phyloP scores from a whole-genome alignment of 2,797 vertebrate species.

The Argya squamiceps region DNA sequence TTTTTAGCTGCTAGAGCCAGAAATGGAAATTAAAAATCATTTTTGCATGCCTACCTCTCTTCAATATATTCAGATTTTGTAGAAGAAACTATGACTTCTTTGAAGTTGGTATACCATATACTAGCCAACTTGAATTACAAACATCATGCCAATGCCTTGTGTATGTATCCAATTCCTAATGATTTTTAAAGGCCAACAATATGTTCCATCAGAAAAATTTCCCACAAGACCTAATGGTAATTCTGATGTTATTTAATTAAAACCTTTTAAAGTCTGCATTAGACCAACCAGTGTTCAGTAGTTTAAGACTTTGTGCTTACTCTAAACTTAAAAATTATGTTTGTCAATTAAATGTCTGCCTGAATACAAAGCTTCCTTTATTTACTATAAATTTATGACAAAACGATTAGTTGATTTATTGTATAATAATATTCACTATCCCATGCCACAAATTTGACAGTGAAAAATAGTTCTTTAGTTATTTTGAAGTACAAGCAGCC shows the following conservation, averaged over 20 bases:
- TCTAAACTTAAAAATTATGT: not conserved
- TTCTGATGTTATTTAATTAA: slow-evolving; percentile 49
- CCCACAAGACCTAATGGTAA: not conserved
- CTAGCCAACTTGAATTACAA: not conserved
- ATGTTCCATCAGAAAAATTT: not conserved
- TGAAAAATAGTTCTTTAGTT: not conserved
- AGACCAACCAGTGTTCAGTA: not conserved
- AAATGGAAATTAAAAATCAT: not conserved
- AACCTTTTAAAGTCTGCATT: not conserved
- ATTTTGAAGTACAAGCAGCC: not conserved
- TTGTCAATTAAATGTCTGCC: not conserved
- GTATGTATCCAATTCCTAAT: slow-evolving; percentile 41
- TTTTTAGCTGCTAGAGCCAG: not conserved
- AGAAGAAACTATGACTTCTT: not conserved
- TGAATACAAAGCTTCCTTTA: not conserved
- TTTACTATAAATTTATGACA: not conserved
- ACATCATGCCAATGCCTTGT: slow-evolving; percentile 9
- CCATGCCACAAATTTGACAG: not conserved
- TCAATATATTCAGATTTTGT: not conserved
- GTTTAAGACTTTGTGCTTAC: not conserved
- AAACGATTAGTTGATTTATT: not conserved
- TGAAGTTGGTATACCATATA: not conserved
- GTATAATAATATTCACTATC: not conserved
- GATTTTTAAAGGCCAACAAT: slow-evolving; percentile 53
- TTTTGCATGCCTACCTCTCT: not conserved